These are phyloP conservation scores for Syngnathus typhle DNA, from an alignment of 2,113 vertebrate species.

Conservation along the genomic window DNA sequence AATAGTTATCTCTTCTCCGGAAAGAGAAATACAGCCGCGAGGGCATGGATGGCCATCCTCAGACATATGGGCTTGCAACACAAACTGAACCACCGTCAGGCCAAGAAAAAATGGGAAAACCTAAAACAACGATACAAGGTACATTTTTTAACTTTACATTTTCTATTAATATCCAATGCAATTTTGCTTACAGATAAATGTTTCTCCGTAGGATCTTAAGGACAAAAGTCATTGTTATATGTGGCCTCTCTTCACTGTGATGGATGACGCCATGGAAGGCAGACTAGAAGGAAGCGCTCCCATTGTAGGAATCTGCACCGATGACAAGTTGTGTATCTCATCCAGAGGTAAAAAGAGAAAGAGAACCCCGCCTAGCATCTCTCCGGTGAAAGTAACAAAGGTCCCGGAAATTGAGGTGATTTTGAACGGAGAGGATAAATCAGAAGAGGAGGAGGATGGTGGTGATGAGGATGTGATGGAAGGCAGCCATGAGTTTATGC, in stretches of 20 bases:
- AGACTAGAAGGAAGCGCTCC: constrained; percentile 49
- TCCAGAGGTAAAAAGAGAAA: constrained; percentile 38
- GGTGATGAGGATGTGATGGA: constrained; percentile 27
- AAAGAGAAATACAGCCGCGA: constrained; percentile 54
- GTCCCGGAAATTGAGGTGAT: constrained; percentile 17
- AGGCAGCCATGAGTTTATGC: constrained; percentile 5
- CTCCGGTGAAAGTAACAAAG: constrained; percentile 43
- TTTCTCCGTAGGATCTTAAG: constrained; percentile 55
- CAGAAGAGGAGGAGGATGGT: constrained; percentile 31
- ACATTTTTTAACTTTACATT: not conserved
- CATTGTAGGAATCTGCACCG: constrained; percentile 33
- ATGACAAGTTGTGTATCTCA: constrained; percentile 35
- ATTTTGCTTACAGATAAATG: no score
- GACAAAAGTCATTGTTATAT: constrained; percentile 44
- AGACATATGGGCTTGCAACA: constrained; percentile 65
- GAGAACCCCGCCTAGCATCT: not conserved
- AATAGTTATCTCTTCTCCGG: constrained; percentile 63
- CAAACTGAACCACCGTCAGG: constrained; percentile 63
- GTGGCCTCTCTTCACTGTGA: constrained; percentile 62
- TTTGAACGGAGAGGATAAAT: not conserved
- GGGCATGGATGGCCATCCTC: constrained; percentile 62
- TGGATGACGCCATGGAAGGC: constrained; percentile 64
- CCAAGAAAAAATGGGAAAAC: constrained; percentile 71
- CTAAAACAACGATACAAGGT: constrained; percentile 70
- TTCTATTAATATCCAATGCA: no score